These are phyloP conservation scores for Zeugodacus cucurbitae DNA, from an alignment of 1,140 invertebrate genomes.

Conservation along the genomic window DNA sequence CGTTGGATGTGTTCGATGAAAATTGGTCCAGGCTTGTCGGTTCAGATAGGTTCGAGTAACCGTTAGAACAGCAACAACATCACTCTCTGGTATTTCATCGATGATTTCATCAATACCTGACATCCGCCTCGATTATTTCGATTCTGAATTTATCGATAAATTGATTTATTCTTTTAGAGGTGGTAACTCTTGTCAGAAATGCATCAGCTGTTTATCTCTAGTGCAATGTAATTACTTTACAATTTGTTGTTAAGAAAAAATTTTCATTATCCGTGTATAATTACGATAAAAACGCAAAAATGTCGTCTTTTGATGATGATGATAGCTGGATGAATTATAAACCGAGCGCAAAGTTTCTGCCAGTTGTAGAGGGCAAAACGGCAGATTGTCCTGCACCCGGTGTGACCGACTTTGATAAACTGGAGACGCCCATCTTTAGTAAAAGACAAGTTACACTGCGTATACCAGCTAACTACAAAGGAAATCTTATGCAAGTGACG, in stretches of 20 bases:
- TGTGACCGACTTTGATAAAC: background rate
- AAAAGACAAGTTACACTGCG: constrained; percentile 83
- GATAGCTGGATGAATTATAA: constrained; percentile 8
- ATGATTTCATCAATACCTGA: too few species aligned
- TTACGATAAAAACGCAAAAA: background rate
- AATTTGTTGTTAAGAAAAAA: background rate
- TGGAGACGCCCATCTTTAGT: constrained; percentile 79
- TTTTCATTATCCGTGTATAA: background rate
- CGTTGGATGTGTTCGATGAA: too few species aligned
- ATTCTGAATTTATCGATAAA: background rate
- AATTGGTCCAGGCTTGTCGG: too few species aligned
- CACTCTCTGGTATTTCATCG: too few species aligned
- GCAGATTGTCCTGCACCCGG: constrained; percentile 4
- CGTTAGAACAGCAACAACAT: too few species aligned
- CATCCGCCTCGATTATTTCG: too few species aligned
- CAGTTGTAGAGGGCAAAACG: background rate
- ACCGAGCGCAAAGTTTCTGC: constrained; percentile 39
- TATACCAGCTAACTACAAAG: constrained; percentile 72
- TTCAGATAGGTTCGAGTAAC: too few species aligned
- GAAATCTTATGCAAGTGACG: constrained; percentile 79
- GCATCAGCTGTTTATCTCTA: background rate
- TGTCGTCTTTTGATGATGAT: constrained; percentile 38
- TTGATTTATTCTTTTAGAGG: background rate
- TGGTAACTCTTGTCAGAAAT: background rate
- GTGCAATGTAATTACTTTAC: background rate